A percentile compares a stretch with the other conserved stretches of the same genome.
Evolutionary conservation across 2,888 invertebrate genomes (phyloP).

Genomic region (Lysandra coridon): DNA sequence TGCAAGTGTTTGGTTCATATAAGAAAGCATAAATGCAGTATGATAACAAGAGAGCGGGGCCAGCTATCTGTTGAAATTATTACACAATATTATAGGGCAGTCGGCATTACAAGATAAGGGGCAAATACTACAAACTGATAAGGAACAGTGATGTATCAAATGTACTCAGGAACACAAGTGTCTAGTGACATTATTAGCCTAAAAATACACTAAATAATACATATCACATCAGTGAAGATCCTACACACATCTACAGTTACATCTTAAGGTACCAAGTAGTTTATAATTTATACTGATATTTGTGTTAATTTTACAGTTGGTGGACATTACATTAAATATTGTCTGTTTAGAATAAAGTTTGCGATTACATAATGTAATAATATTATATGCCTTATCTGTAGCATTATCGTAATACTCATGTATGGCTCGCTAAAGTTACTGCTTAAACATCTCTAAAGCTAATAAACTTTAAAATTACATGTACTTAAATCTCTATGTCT

Average conservation of each 20-base stretch:
- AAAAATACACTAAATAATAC: slow-evolving; percentile 31
- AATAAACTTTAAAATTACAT: slow-evolving; percentile 20
- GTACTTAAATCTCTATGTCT: slow-evolving; percentile 30
- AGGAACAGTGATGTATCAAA: slow-evolving; percentile 22
- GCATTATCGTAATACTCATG: slow-evolving; percentile 13
- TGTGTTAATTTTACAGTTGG: slow-evolving; percentile 10
- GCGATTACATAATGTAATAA: slow-evolving; percentile 22
- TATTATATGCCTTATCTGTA: slow-evolving; percentile 15
- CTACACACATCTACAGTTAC: slow-evolving; percentile 29
- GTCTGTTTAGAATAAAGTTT: slow-evolving; percentile 31
- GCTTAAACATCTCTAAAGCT: slow-evolving; percentile 26
- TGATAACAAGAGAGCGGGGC: slow-evolving; percentile 32
- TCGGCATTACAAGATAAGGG: slow-evolving; percentile 29
- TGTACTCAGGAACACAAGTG: slow-evolving; percentile 21
- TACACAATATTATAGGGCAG: neutral
- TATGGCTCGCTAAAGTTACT: slow-evolving; percentile 18
- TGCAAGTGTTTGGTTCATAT: slow-evolving; percentile 11
- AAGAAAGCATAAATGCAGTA: slow-evolving; percentile 32
- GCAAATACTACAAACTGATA: slow-evolving; percentile 33
- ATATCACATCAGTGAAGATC: slow-evolving; percentile 32
- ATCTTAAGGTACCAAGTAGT: slow-evolving; percentile 31
- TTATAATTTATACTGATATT: slow-evolving; percentile 30
- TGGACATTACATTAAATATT: slow-evolving; percentile 31
- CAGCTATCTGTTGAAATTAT: slow-evolving; percentile 23
- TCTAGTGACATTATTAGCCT: neutral